phyloP scores from a whole-genome alignment of 2,797 vertebrate genomes.

The Saxicola maurus region DNA sequence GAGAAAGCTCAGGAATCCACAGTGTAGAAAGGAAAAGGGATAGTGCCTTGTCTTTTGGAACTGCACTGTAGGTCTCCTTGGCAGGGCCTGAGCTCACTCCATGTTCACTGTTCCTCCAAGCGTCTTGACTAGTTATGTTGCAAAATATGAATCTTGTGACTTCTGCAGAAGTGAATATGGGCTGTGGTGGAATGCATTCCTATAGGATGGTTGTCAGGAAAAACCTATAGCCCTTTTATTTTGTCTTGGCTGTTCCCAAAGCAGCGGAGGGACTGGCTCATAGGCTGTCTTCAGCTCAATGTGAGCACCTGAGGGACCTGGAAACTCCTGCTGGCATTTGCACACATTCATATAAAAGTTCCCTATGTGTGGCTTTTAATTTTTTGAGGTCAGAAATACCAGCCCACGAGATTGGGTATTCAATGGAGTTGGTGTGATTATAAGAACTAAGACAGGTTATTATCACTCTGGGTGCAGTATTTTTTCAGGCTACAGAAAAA shows the following conservation, averaged over 20 bases:
- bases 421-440: not conserved
- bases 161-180: not conserved
- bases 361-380: not conserved
- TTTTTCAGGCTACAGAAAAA: not conserved
- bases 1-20: not conserved
- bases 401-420: not conserved
- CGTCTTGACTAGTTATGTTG: not conserved
- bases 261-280: not conserved
- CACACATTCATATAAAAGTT: not conserved
- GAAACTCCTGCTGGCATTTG: not conserved
- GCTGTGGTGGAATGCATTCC: not conserved
- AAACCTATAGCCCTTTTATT: not conserved
- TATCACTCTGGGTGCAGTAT: accelerated
- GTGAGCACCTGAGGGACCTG: not conserved
- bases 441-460: not conserved
- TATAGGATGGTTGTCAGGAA: not conserved
- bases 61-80: not conserved
- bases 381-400: not conserved
- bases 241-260: not conserved
- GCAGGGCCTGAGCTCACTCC: not conserved
- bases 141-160: not conserved
- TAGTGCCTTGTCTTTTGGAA: not conserved
- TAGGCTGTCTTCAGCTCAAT: not conserved
- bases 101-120: not conserved
- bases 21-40: not conserved